Conservation (phyloP, 2,113 vertebrate genomes). For the Apteryx mantelli region DNA sequence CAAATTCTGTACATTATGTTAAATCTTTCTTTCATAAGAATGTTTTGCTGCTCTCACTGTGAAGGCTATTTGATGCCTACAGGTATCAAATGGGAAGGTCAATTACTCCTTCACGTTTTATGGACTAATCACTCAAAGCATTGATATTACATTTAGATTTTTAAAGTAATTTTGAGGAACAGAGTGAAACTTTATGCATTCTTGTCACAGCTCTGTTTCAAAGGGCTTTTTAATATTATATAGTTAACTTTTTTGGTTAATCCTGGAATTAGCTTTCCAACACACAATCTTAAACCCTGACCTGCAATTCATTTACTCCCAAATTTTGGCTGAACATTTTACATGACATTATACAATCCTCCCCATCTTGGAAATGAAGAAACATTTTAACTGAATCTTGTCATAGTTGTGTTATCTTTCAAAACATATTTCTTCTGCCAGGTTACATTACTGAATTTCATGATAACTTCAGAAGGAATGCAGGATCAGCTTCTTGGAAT, state of each 20-base stretch:
- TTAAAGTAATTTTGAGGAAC: neutral
- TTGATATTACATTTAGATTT: neutral
- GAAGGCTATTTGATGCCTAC: neutral
- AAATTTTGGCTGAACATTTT: neutral
- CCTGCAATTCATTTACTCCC: neutral
- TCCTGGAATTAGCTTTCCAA: neutral
- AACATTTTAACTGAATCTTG: neutral
- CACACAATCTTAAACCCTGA: neutral
- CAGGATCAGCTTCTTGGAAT: constrained; percentile 93
- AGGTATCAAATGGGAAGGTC: neutral
- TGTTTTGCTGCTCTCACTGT: neutral
- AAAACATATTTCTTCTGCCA: constrained; percentile 25
- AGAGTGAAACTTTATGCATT: neutral
- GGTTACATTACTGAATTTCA: constrained; percentile 93
- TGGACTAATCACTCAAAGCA: neutral
- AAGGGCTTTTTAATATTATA: neutral
- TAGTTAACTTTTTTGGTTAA: neutral
- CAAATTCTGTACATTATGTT: neutral
- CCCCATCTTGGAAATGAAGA: neutral
- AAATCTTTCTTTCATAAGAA: neutral
- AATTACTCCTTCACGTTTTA: neutral
- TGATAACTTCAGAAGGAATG: constrained; percentile 92
- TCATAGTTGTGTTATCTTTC: neutral
- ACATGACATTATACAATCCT: neutral
- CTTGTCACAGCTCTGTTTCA: neutral